Evolutionary conservation across 2,888 invertebrate species (phyloP).

Genomic region (Mythimna pallens): DNA sequence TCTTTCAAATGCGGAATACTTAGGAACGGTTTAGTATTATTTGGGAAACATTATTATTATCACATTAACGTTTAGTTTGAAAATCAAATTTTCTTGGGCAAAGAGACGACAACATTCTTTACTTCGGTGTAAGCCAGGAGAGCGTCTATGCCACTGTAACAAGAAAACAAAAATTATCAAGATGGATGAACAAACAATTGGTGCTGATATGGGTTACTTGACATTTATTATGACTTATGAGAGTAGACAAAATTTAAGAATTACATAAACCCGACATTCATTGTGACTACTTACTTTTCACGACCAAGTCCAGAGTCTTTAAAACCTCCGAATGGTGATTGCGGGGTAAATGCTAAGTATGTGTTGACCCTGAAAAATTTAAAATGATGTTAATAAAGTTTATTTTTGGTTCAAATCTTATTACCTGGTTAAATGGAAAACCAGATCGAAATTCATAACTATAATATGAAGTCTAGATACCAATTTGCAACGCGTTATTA

Average conservation of each 20-base stretch:
- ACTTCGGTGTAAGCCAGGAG: conserved; percentile 93
- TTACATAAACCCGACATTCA: not conserved
- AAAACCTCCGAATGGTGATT: conserved; percentile 96
- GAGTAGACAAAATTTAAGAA: too few relatives aligned
- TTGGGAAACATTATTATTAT: not conserved
- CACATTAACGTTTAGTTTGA: not conserved
- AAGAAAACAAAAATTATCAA: not conserved
- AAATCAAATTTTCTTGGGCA: conserved; percentile 76
- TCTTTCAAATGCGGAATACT: not conserved
- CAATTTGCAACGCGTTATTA: not conserved
- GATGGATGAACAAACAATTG: not conserved
- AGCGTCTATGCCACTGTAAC: conserved; percentile 92
- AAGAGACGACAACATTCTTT: conserved; percentile 92
- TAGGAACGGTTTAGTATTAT: conserved; percentile 2
- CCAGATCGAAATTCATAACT: not conserved
- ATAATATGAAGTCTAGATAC: not conserved
- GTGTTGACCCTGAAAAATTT: conserved; percentile 84
- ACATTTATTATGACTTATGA: too few relatives aligned
- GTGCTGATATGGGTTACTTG: not conserved
- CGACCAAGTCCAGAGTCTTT: conserved; percentile 95
- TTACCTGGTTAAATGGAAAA: not conserved
- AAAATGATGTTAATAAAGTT: not conserved
- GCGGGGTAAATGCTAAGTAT: conserved; percentile 91
- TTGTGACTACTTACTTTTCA: conserved; percentile 75
- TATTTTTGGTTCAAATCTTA: not conserved